Percentiles rank a stretch among this genome's conserved stretches.
These are phyloP conservation scores for Numenius phaeopus DNA, from an alignment of 2,797 vertebrate species.

Conservation along the genomic window DNA sequence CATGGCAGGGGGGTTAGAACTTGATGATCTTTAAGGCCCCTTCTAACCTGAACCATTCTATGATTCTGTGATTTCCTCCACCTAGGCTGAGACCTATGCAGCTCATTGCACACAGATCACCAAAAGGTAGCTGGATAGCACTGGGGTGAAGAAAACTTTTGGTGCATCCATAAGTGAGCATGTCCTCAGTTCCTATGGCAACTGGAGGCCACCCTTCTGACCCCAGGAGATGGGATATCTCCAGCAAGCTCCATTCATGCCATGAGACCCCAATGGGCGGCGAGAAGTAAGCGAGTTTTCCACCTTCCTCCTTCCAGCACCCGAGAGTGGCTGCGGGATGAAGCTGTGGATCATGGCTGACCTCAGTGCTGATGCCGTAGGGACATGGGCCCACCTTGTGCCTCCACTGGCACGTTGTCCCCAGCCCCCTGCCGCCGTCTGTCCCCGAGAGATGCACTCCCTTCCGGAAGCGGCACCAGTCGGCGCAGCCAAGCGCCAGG, in stretches of 20 bases:
- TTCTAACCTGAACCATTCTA: too few species aligned
- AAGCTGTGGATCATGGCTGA: not conserved
- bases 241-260: not conserved
- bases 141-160: not conserved
- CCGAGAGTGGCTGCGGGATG: rapidly evolving
- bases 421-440: not conserved
- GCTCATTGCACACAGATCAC: not conserved
- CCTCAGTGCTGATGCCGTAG: not conserved
- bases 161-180: rapidly evolving
- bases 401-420: rapidly evolving
- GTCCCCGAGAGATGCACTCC: not conserved
- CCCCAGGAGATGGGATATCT: rapidly evolving
- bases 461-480: not conserved
- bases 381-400: not conserved
- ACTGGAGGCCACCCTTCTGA: not conserved
- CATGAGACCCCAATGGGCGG: rapidly evolving
- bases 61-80: not conserved
- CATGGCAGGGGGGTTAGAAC: too few species aligned
- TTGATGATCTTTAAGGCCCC: too few species aligned
- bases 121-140: rapidly evolving
- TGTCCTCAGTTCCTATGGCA: not conserved
- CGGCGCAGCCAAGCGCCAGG: conserved; percentile 23
- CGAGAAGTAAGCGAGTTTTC: rapidly evolving
- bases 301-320: not conserved
- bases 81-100: not conserved